Conservation (phyloP, 1,140 invertebrate genomes). For the Mercenaria mercenaria region DNA sequence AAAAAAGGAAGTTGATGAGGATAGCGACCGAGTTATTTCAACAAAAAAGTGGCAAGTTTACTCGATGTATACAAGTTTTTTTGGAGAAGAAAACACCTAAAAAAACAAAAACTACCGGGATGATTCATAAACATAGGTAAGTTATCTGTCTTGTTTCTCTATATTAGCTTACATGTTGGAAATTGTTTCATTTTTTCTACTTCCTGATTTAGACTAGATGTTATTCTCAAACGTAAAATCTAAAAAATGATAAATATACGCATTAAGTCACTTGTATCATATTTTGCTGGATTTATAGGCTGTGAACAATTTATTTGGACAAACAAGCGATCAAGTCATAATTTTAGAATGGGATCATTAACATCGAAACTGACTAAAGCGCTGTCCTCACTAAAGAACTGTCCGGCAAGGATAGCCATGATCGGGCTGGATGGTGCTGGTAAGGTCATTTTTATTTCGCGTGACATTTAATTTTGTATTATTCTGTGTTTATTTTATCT, state of each 20-base stretch:
- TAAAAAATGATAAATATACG: too few species aligned
- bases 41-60: not conserved
- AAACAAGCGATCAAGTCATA: too few species aligned
- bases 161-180: not conserved
- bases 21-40: not conserved
- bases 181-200: too few species aligned
- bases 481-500: not conserved
- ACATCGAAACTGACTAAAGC: slow-evolving; percentile 76
- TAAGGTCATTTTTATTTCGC: slow-evolving; percentile 63
- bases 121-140: not conserved
- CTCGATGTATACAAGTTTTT: not conserved
- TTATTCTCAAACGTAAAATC: too few species aligned
- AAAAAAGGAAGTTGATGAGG: not conserved
- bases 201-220: too few species aligned
- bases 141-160: not conserved
- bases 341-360: slow-evolving; percentile 82
- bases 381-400: slow-evolving; percentile 69
- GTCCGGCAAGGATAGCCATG: slow-evolving; percentile 81
- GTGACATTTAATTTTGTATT: slow-evolving; percentile 2
- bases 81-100: not conserved
- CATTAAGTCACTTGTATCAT: too few species aligned
- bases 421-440: slow-evolving; percentile 84
- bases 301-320: too few species aligned
- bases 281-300: too few species aligned
- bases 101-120: not conserved